phyloP scores from a whole-genome alignment of 2,888 invertebrate species.

The Bimastos eiseni region DNA sequence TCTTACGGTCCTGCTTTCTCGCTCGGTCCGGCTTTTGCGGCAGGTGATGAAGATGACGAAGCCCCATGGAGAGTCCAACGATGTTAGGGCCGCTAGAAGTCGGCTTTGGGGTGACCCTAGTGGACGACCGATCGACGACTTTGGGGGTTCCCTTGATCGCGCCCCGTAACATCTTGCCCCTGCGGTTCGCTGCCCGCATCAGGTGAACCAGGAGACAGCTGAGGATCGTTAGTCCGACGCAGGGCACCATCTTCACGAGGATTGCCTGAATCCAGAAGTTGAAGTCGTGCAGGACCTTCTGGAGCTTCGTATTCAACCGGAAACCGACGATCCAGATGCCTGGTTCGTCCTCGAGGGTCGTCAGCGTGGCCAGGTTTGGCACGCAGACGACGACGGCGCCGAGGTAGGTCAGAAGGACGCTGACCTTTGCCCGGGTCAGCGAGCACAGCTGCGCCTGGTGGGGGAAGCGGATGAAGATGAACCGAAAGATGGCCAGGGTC shows the following conservation, averaged over 20 bases:
- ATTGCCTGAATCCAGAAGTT: constrained; percentile 93
- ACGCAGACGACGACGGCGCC: constrained; percentile 24
- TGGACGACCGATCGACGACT: background rate
- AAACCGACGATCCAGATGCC: constrained; percentile 63
- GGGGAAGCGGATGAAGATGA: constrained; percentile 68
- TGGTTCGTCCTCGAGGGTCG: background rate
- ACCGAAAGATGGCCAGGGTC: constrained; percentile 89
- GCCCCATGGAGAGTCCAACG: background rate
- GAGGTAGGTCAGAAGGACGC: constrained; percentile 67
- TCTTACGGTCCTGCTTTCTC: constrained; percentile 43
- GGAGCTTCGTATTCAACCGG: constrained; percentile 58
- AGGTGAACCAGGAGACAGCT: constrained; percentile 62
- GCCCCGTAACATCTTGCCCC: background rate
- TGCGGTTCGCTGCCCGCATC: constrained; percentile 58
- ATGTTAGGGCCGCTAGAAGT: too few species aligned
- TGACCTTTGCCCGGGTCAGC: constrained; percentile 78
- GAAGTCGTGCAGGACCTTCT: constrained; percentile 62
- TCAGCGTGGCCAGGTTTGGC: constrained; percentile 31
- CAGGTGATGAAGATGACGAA: background rate
- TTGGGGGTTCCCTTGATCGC: background rate
- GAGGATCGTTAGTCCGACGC: constrained; percentile 78
- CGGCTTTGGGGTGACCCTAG: too few species aligned
- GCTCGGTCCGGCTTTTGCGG: background rate
- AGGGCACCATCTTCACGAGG: constrained; percentile 87
- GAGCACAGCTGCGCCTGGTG: constrained; percentile 82